Conservation (phyloP, 2,797 vertebrate species). For the Dryobates pubescens region DNA sequence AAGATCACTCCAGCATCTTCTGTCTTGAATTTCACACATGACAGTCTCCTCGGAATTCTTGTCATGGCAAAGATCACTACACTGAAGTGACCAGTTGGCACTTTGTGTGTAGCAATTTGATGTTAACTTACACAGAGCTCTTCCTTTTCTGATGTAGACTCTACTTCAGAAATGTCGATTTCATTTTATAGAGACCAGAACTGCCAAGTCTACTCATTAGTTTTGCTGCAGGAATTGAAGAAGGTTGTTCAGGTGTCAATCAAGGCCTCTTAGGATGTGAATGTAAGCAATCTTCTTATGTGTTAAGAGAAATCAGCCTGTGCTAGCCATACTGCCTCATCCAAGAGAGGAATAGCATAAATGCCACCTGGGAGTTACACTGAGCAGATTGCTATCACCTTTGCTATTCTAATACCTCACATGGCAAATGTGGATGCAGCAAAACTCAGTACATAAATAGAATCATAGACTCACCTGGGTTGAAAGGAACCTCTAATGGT, state of each 20-base stretch:
- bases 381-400: not conserved
- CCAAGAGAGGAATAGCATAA: not conserved
- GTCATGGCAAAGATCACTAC: not conserved
- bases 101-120: too few species aligned
- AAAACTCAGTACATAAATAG: not conserved
- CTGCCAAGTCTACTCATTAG: not conserved
- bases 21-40: not conserved
- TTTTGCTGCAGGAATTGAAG: not conserved
- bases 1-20: not conserved
- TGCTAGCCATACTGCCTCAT: not conserved
- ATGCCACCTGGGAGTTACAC: not conserved
- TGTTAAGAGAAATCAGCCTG: not conserved
- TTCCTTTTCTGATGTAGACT: accelerated
- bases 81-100: not conserved
- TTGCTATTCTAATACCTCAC: not conserved
- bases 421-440: not conserved
- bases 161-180: not conserved
- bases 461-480: too few species aligned
- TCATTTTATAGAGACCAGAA: not conserved
- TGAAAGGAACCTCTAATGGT: too few species aligned
- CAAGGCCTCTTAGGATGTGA: not conserved
- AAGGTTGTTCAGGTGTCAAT: not conserved
- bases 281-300: not conserved
- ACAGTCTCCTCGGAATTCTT: not conserved
- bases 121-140: not conserved